Conservation (phyloP, 2,113 vertebrate species). For the Lates calcarifer region DNA sequence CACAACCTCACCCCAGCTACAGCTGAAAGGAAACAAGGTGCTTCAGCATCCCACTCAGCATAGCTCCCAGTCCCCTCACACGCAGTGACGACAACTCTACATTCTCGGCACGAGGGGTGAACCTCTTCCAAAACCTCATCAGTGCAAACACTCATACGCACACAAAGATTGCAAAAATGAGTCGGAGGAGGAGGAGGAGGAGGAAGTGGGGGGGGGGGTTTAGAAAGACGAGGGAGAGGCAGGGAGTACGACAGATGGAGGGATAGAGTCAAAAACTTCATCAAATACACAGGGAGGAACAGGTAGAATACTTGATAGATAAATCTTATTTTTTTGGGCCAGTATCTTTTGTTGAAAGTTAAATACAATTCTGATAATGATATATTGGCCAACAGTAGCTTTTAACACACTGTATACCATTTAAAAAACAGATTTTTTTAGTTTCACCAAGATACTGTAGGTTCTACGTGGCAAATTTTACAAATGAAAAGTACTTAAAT, state of each 20-base stretch:
- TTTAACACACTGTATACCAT: too few species aligned
- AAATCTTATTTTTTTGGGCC: neutral
- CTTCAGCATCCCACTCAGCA: constrained; percentile 35
- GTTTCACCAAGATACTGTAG: too few species aligned
- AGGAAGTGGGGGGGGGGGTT: neutral
- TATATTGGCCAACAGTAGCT: too few species aligned
- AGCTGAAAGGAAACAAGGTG: constrained; percentile 44
- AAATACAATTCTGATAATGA: too few species aligned
- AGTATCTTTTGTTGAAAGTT: neutral
- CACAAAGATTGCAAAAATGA: constrained; percentile 15
- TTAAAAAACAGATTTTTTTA: too few species aligned
- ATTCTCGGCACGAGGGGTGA: constrained; percentile 32
- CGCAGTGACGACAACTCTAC: constrained; percentile 13
- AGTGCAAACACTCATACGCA: constrained; percentile 20
- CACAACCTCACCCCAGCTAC: constrained; percentile 16
- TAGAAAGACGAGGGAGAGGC: neutral
- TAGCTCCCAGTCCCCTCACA: constrained; percentile 19
- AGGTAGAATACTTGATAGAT: neutral
- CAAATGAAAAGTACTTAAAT: too few species aligned
- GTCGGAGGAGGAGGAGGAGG: constrained; percentile 2
- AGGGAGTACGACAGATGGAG: constrained; percentile 10
- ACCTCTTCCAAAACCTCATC: constrained; percentile 49
- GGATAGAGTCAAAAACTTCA: neutral
- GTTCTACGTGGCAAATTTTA: too few species aligned
- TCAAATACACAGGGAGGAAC: neutral